Base-by-base conservation (phyloP, 2,797 vertebrate species). In the Brachyalestes nurse region DNA sequence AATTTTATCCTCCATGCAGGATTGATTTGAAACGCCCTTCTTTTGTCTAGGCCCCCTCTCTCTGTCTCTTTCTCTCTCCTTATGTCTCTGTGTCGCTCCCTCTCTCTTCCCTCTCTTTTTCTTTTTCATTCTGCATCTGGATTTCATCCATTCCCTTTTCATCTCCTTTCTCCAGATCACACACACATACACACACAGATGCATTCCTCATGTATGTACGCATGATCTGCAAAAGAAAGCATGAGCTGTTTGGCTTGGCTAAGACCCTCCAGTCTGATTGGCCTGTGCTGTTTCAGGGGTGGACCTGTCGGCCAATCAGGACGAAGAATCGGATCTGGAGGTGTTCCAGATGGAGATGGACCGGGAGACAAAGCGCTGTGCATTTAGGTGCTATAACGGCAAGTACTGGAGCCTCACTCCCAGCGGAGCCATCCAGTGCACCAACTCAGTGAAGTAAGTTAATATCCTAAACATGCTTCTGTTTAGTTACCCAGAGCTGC, bases 291-390 rank as follows among this genome's bases (percentile, higher is more conserved):
- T 74, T 70, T 78, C 69, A 99, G 97, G 97, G 60, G 97, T 98
- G 89, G 98, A 99, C 88, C 93, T 99, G 75, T 99, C 98, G 0
- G 98, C 98, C 88, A 99, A 99, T 92, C 98, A 99, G 91, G 96
- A 97, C 0, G 97, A 98, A 76, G 97, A 98, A 82, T 95, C 96
- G 0, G 97, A 99, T 91, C 97, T 97, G 87, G 98, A 99, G 92
- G 97, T 97, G 71, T 99, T 98, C 91, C 98, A 99, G 88, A 85
- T 99, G 91, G 98, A 99, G 93, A 97, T 98, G 77, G 96, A 96
- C 88, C 96, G 94, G 1, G 97, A 97, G 85, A 96, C 96, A 84
- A 96, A 95, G 88, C 97, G 96, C 90, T 97, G 96, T 82, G 95
- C 97, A 76, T 98, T 99, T 92, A 93, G 95, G 69, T 97, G 97